phyloP scores from a whole-genome alignment of 2,797 vertebrate genomes.

The Pipistrellus pipistrellus region DNA sequence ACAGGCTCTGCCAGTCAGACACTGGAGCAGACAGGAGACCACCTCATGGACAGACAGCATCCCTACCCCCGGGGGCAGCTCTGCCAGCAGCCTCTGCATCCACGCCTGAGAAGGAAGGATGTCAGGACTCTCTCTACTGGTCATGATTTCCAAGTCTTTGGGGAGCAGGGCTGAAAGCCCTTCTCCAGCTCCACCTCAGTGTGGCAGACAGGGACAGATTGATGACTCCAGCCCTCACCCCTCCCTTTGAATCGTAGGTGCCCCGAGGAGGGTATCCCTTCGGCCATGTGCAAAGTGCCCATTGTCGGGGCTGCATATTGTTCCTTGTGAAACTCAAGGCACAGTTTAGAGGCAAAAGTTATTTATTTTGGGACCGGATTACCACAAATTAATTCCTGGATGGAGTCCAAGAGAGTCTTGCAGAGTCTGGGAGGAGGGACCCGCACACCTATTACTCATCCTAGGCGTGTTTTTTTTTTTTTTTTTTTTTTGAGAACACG shows the following conservation, averaged over 20 bases:
- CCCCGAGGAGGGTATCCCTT: neutral
- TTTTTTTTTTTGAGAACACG: neutral
- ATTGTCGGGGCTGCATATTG: constrained; percentile 3
- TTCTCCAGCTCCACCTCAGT: constrained; percentile 38
- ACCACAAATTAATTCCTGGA: constrained; percentile 66
- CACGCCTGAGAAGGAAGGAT: constrained; percentile 68
- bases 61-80: constrained; percentile 69
- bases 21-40: constrained; percentile 75
- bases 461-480: neutral
- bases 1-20: neutral
- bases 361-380: constrained; percentile 64
- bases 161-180: constrained; percentile 69
- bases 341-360: constrained; percentile 41
- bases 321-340: constrained; percentile 38
- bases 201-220: constrained; percentile 56
- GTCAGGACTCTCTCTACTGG: constrained; percentile 44
- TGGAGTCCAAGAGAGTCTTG: neutral
- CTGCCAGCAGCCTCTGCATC: constrained; percentile 63
- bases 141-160: constrained; percentile 52
- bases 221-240: constrained; percentile 11
- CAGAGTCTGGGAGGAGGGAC: neutral
- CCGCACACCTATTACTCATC: neutral
- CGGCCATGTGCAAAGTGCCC: neutral
- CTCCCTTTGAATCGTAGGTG: neutral
- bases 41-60: constrained; percentile 68